phyloP scores from a whole-genome alignment of 2,113 vertebrate species.

The Eptesicus fuscus region DNA sequence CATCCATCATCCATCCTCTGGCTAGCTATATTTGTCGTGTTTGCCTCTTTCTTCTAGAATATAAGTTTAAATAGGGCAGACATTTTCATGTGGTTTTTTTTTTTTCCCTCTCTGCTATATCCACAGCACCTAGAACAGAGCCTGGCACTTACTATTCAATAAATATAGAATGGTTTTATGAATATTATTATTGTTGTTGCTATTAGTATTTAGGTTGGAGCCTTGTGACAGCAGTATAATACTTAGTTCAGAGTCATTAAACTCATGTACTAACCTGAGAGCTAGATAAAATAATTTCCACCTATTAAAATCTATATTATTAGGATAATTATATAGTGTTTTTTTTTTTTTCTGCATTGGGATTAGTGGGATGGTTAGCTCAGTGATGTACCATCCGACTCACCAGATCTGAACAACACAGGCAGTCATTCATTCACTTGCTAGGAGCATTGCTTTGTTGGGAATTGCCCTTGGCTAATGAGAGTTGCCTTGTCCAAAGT shows the following conservation, averaged over 20 bases:
- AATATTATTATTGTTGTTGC: background rate
- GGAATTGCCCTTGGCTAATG: background rate
- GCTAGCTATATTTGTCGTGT: background rate
- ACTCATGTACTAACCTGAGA: background rate
- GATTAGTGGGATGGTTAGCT: background rate
- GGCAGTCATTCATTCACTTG: background rate
- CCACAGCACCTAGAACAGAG: background rate
- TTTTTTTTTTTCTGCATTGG: background rate
- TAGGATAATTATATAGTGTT: background rate
- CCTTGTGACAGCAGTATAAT: background rate
- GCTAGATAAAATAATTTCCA: background rate
- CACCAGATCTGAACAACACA: background rate
- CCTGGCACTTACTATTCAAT: background rate
- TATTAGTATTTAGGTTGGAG: background rate
- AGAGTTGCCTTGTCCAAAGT: background rate
- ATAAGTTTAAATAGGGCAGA: background rate
- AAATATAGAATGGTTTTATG: background rate
- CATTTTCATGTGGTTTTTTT: background rate
- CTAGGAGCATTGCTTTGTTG: background rate
- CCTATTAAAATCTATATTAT: background rate
- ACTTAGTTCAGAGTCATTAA: background rate
- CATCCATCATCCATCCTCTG: background rate
- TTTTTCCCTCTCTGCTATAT: background rate
- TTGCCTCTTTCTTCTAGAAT: background rate
- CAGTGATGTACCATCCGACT: background rate